Evolutionary conservation across 2,888 invertebrate genomes (phyloP).

Genomic region (Luperina testacea): DNA sequence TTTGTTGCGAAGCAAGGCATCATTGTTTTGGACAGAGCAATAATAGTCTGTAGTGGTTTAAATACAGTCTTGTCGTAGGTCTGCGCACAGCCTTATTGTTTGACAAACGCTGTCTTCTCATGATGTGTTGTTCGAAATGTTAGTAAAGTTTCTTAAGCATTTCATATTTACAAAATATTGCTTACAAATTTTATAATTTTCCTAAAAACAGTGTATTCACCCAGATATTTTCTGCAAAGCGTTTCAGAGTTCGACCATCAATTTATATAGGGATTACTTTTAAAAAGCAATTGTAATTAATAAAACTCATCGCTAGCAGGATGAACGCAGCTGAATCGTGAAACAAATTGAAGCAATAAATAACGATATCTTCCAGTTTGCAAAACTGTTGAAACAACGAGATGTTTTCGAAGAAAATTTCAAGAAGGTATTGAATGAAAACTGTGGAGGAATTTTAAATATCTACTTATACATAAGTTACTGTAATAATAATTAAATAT

Average conservation of each 20-base stretch:
- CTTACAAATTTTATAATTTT: background rate
- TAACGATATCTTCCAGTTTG: conserved; percentile 42
- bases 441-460: background rate
- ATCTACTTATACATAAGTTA: too few relatives aligned
- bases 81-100: background rate
- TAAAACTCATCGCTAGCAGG: conserved; percentile 39
- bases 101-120: background rate
- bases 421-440: conserved; percentile 1
- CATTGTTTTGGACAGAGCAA: background rate
- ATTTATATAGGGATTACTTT: conserved; percentile 45
- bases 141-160: background rate
- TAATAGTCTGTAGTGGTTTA: background rate
- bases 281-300: conserved; percentile 56
- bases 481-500: too few relatives aligned
- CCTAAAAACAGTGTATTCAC: background rate
- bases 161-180: background rate
- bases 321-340: conserved; percentile 36
- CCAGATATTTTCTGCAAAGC: conserved; percentile 40
- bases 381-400: conserved; percentile 26
- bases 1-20: background rate
- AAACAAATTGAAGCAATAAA: conserved; percentile 58
- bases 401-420: conserved; percentile 25
- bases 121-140: background rate
- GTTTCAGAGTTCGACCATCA: conserved; percentile 19
- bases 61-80: background rate